Percentiles rank a stretch among this genome's conserved stretches.
These are phyloP conservation scores for Corynorhinus townsendii DNA, from an alignment of 2,113 vertebrate genomes.

Conservation along the genomic window DNA sequence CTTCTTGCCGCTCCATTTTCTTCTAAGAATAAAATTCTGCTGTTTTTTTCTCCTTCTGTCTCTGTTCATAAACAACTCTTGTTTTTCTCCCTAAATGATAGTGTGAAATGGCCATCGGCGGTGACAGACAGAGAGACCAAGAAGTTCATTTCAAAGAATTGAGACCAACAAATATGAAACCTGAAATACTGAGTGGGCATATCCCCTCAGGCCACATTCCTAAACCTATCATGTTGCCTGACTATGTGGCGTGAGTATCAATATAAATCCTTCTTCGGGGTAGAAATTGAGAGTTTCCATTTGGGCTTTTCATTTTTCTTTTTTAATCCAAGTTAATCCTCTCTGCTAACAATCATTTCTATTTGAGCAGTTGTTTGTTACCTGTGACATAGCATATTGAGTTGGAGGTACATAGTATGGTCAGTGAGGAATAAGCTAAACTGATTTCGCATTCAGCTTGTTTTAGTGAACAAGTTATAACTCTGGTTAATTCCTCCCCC, in stretches of 20 bases:
- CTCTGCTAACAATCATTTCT: not conserved
- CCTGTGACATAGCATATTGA: not conserved
- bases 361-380: not conserved
- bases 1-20: not conserved
- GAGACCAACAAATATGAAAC: slow-evolving; percentile 78
- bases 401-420: not conserved
- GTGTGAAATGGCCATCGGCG: slow-evolving; percentile 61
- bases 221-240: slow-evolving; percentile 93
- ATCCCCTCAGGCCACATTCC: slow-evolving; percentile 95
- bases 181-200: slow-evolving; percentile 88
- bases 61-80: not conserved
- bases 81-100: slow-evolving; percentile 59
- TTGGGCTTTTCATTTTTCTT: not conserved
- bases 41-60: rapidly evolving
- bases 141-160: slow-evolving; percentile 70
- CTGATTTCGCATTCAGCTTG: not conserved
- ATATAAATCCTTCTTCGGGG: too few species aligned
- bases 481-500: not conserved
- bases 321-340: not conserved
- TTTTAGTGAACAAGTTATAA: not conserved
- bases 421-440: not conserved
- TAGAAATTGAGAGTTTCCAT: not conserved
- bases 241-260: slow-evolving; percentile 93
- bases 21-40: not conserved
- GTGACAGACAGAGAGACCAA: slow-evolving; percentile 67